These are phyloP conservation scores for Empidonax traillii DNA, from an alignment of 2,113 vertebrate species.

Conservation along the genomic window DNA sequence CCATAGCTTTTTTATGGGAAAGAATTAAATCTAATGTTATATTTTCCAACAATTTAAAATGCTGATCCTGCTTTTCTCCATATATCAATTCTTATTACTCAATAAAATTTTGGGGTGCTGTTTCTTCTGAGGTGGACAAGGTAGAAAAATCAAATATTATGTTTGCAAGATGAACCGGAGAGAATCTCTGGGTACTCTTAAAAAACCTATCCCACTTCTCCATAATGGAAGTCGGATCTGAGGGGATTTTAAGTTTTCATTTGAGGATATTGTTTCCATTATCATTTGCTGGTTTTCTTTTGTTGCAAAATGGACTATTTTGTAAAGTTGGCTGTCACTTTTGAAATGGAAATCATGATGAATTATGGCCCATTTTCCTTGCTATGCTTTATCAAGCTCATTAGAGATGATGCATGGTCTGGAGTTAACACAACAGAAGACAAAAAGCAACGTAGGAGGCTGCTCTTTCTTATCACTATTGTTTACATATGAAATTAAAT, in stretches of 20 bases:
- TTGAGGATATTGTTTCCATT: conserved; percentile 11
- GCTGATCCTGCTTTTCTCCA: conserved; percentile 17
- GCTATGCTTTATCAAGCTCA: conserved; percentile 75
- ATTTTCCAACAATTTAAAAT: conserved; percentile 38
- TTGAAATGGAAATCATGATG: conserved; percentile 73
- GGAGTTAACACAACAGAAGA: conserved; percentile 63
- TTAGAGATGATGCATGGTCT: conserved; percentile 76
- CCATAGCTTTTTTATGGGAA: conserved; percentile 31
- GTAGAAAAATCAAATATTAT: background rate
- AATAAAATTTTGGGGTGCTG: conserved; percentile 12
- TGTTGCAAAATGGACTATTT: conserved; percentile 59
- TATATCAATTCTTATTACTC: background rate
- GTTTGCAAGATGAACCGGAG: background rate
- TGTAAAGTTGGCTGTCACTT: conserved; percentile 64
- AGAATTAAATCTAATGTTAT: conserved; percentile 19
- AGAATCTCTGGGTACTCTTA: background rate
- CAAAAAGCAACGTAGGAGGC: background rate
- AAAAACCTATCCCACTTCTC: background rate
- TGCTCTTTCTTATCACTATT: conserved; percentile 22
- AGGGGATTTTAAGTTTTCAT: background rate
- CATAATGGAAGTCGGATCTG: background rate
- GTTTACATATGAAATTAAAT: conserved; percentile 42
- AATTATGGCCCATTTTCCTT: conserved; percentile 71
- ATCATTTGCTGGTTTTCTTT: conserved; percentile 5
- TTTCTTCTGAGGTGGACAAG: background rate